Conservation (phyloP, 2,888 invertebrate species). For the Orchesella flavescens region DNA sequence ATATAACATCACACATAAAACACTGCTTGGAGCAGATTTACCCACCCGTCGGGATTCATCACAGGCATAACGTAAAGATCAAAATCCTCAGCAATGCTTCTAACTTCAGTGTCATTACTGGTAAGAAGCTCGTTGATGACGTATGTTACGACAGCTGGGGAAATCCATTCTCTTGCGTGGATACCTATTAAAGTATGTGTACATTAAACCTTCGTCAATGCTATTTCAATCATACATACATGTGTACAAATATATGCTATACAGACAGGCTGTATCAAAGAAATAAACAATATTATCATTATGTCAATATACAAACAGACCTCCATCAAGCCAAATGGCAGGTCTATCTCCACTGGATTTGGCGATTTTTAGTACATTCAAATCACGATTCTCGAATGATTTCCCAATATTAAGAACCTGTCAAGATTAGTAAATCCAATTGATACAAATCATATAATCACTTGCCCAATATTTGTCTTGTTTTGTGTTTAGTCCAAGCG, state of each 20-base stretch:
- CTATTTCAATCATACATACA: too few relatives aligned
- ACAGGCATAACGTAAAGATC: constrained; percentile 86
- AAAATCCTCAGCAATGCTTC: constrained; percentile 79
- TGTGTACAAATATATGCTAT: neutral
- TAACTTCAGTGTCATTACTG: constrained; percentile 77
- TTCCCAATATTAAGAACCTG: constrained; percentile 75
- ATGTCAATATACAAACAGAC: constrained; percentile 56
- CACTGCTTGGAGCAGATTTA: neutral
- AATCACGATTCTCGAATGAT: constrained; percentile 77
- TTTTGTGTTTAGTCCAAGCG: neutral
- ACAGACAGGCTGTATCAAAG: neutral
- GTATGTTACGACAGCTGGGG: constrained; percentile 81
- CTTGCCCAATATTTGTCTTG: neutral
- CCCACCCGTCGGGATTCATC: constrained; percentile 80
- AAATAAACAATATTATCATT: neutral
- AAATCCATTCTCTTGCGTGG: constrained; percentile 81
- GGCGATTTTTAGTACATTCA: constrained; percentile 72
- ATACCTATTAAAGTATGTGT: constrained; percentile 35
- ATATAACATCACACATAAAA: too few relatives aligned
- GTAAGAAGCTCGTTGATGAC: constrained; percentile 83
- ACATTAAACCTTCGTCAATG: neutral
- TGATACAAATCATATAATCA: neutral
- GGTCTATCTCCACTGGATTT: constrained; percentile 71
- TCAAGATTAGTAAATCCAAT: constrained; percentile 4
- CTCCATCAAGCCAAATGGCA: constrained; percentile 75